Evolutionary conservation across 1,140 invertebrate genomes (phyloP).

Genomic region (Sitobion miscanthi): DNA sequence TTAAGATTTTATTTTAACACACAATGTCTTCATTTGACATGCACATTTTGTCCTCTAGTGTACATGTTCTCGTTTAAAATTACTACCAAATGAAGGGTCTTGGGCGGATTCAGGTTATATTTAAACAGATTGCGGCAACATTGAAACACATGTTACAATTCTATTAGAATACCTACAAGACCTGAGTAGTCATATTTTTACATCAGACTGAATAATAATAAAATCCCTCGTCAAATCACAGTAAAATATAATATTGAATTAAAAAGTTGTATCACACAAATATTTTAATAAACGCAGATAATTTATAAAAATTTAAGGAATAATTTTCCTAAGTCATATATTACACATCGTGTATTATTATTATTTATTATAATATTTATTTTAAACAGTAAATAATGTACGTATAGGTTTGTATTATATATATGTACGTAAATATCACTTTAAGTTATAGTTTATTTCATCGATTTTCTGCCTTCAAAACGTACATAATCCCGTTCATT

Average conservation of each 20-base stretch:
- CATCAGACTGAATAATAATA: neutral
- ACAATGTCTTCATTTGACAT: neutral
- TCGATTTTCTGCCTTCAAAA: neutral
- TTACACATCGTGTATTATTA: neutral
- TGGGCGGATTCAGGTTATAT: constrained; percentile 41
- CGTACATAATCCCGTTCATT: neutral
- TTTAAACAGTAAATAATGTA: neutral
- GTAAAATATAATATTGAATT: neutral
- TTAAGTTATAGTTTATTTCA: neutral
- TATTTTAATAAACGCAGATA: neutral
- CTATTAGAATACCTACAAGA: constrained; percentile 34
- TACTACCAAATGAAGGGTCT: constrained; percentile 51
- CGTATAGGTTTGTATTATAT: neutral
- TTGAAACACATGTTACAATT: constrained; percentile 44
- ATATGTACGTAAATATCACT: neutral
- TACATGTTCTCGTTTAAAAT: constrained; percentile 27
- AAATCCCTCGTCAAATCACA: neutral
- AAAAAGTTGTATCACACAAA: neutral
- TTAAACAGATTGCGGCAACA: constrained; percentile 34
- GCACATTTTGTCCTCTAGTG: constrained; percentile 37
- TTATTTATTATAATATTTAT: constrained; percentile 15
- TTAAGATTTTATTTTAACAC: constrained; percentile 10
- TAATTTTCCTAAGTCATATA: neutral
- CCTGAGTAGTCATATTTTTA: constrained; percentile 22
- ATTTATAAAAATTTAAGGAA: neutral